Conservation (phyloP, 23 tunicate genomes). For the Styela plicata region DNA sequence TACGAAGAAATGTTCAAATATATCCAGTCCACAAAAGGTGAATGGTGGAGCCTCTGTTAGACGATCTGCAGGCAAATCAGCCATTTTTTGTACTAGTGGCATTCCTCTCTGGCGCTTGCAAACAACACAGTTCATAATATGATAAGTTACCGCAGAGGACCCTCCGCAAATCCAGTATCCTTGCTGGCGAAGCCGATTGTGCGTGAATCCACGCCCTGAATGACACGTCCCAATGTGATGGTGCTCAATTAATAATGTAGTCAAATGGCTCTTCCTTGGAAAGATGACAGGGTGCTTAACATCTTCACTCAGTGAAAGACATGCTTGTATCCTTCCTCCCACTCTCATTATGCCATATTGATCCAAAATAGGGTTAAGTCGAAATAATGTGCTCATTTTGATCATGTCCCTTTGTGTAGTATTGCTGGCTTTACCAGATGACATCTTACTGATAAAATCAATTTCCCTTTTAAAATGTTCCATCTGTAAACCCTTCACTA, state of each 20-base stretch:
- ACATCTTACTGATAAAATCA: background rate
- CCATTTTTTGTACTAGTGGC: slow-evolving; percentile 37
- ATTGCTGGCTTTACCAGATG: too few relatives aligned
- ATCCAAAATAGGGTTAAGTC: background rate
- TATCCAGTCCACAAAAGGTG: slow-evolving; percentile 34
- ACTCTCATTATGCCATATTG: background rate
- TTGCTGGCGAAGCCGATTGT: slow-evolving; percentile 17
- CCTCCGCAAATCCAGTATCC: slow-evolving; percentile 14
- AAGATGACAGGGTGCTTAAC: slow-evolving; percentile 35
- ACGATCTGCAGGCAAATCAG: slow-evolving; percentile 28
- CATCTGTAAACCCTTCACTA: background rate
- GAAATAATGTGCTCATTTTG: background rate
- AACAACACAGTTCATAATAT: slow-evolving; percentile 24
- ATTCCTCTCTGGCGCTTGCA: slow-evolving; percentile 31
- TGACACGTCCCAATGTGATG: slow-evolving; percentile 26
- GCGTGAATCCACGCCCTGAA: slow-evolving; percentile 29
- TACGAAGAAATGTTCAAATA: slow-evolving; percentile 36
- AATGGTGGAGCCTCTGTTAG: slow-evolving; percentile 33
- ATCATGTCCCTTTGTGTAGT: too few relatives aligned
- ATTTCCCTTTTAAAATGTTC: background rate
- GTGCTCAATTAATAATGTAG: slow-evolving; percentile 21
- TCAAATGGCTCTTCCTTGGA: slow-evolving; percentile 14
- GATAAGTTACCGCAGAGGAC: background rate
- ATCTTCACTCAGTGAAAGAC: background rate
- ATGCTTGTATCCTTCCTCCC: background rate